A percentile compares a stretch with the other conserved stretches of the same genome.
Conservation (phyloP, 2,113 vertebrate genomes). For the Abramis brama region DNA sequence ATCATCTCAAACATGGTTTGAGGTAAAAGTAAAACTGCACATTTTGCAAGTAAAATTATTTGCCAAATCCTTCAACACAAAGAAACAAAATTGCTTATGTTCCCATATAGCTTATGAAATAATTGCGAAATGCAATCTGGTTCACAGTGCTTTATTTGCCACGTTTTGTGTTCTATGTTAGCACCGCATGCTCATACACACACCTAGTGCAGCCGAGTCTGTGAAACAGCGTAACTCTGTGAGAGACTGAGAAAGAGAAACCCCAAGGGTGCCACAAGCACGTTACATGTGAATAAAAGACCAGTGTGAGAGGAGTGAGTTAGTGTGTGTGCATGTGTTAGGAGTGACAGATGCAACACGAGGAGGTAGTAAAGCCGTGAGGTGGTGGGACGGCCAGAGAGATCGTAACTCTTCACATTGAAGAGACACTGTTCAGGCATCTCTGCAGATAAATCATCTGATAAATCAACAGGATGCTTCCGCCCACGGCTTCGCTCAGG, state of each 20-base stretch:
- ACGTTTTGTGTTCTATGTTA: neutral
- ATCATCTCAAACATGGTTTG: neutral
- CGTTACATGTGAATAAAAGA: slow-evolving; percentile 61
- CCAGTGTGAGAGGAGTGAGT: slow-evolving; percentile 35
- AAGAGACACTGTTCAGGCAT: slow-evolving; percentile 7
- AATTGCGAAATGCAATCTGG: neutral
- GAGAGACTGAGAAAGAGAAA: slow-evolving; percentile 35
- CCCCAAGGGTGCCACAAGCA: slow-evolving; percentile 67
- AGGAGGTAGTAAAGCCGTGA: slow-evolving; percentile 5
- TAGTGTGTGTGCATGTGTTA: slow-evolving; percentile 38
- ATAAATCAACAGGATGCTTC: slow-evolving; percentile 31
- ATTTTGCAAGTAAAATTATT: neutral
- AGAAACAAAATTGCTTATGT: neutral
- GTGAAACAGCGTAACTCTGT: slow-evolving; percentile 44
- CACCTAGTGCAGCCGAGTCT: slow-evolving; percentile 41
- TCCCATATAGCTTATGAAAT: neutral
- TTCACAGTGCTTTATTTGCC: neutral
- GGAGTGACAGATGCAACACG: slow-evolving; percentile 54
- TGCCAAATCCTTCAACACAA: neutral
- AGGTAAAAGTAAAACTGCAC: neutral
- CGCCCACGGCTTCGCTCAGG: neutral
- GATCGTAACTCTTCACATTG: slow-evolving; percentile 44
- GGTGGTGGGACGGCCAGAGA: slow-evolving; percentile 35
- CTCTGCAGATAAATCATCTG: slow-evolving; percentile 29
- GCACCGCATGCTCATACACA: neutral